Evolutionary conservation across 2,888 invertebrate genomes (phyloP).

Genomic region (Polydrusus pterygomalis): DNA sequence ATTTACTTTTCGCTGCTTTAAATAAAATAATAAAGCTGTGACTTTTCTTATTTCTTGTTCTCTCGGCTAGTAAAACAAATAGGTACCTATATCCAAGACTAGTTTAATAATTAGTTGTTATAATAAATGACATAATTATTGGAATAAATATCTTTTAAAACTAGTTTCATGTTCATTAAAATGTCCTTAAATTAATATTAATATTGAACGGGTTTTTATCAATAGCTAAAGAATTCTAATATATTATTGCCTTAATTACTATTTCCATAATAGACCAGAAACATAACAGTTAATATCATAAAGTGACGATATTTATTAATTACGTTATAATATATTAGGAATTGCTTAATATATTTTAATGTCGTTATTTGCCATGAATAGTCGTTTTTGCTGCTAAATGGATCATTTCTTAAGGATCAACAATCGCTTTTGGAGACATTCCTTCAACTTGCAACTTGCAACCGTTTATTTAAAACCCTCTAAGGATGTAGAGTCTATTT

Average conservation of each 20-base stretch:
- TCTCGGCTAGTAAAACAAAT: not conserved
- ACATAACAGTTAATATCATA: not conserved
- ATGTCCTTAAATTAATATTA: not conserved
- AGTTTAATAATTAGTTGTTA: not conserved
- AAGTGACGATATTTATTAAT: not conserved
- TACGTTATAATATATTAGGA: not conserved
- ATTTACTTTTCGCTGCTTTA: too few species aligned
- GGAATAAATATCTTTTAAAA: not conserved
- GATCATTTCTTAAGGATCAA: too few species aligned
- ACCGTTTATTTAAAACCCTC: too few species aligned
- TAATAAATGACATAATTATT: not conserved
- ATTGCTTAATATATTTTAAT: not conserved
- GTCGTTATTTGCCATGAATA: not conserved
- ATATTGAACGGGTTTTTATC: not conserved
- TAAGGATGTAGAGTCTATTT: too few species aligned
- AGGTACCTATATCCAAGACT: not conserved
- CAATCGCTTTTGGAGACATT: too few species aligned
- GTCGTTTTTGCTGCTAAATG: too few species aligned
- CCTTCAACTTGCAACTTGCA: too few species aligned
- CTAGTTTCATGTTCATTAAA: not conserved
- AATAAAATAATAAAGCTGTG: too few species aligned
- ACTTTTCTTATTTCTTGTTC: not conserved
- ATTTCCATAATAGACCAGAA: not conserved
- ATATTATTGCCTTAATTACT: not conserved
- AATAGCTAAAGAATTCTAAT: not conserved